Conservation (phyloP, 2,888 invertebrate species). For the Biston stratarius region DNA sequence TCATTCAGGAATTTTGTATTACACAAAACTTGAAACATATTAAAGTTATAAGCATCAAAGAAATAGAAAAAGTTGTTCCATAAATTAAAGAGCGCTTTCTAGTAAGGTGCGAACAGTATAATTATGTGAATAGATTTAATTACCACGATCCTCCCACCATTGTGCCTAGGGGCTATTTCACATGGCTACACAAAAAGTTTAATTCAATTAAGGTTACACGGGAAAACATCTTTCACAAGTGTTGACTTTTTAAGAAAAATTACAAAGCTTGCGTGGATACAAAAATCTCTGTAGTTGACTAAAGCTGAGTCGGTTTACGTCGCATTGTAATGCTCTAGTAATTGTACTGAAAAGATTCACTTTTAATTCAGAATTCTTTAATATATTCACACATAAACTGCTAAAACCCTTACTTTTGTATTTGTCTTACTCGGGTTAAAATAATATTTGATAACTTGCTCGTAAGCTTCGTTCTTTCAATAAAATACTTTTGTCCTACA, state of each 20-base stretch:
- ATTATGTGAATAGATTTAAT: slow-evolving; percentile 22
- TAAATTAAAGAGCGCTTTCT: slow-evolving; percentile 6
- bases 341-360: no score
- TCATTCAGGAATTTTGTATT: no score
- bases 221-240: slow-evolving; percentile 8
- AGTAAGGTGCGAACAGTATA: slow-evolving; percentile 25
- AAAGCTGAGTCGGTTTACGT: no score
- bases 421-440: not conserved
- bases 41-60: not conserved
- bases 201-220: slow-evolving; percentile 23
- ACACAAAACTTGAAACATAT: no score
- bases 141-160: slow-evolving; percentile 20
- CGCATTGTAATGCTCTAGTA: no score
- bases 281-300: no score
- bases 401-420: no score
- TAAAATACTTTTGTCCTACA: slow-evolving; percentile 63
- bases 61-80: not conserved
- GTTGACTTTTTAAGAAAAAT: not conserved
- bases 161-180: slow-evolving; percentile 16
- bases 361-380: no score
- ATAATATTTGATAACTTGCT: not conserved
- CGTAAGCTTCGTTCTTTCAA: not conserved
- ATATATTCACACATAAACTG: no score
- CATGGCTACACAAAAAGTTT: slow-evolving; percentile 19
- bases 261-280: not conserved